phyloP scores from a whole-genome alignment of 1,140 invertebrate genomes.

The Calephelis nemesis region DNA sequence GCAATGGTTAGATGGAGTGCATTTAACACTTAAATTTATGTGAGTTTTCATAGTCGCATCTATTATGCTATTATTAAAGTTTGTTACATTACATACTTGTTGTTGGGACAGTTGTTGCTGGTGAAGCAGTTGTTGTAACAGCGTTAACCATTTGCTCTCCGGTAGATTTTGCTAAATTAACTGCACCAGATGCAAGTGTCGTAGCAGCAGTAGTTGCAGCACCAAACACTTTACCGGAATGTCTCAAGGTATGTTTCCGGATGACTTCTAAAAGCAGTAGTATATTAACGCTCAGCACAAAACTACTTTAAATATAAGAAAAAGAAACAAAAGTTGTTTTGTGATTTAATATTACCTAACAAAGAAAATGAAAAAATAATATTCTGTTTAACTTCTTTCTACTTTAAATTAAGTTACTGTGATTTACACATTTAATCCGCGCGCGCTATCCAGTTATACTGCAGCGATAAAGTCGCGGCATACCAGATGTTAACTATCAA shows the following conservation, averaged over 20 bases:
- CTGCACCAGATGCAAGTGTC: conserved; percentile 70
- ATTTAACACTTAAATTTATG: conserved; percentile 7
- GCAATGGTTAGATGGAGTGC: conserved; percentile 44
- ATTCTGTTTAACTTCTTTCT: too few species aligned
- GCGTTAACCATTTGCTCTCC: conserved; percentile 74
- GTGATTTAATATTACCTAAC: too few species aligned
- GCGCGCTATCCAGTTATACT: too few species aligned
- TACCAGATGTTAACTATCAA: too few species aligned
- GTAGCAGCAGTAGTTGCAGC: conserved; percentile 62
- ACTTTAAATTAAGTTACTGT: too few species aligned
- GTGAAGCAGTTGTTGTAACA: conserved; percentile 72
- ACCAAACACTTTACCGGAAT: conserved; percentile 71
- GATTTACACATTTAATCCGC: too few species aligned
- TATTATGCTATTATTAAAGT: not conserved
- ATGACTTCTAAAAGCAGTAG: conserved; percentile 56
- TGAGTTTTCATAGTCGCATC: not conserved
- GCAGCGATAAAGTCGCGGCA: too few species aligned
- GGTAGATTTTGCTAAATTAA: conserved; percentile 66
- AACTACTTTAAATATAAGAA: too few species aligned
- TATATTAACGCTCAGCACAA: too few species aligned
- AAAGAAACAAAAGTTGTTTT: too few species aligned
- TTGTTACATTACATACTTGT: conserved; percentile 58
- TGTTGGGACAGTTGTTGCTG: conserved; percentile 68
- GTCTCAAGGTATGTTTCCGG: conserved; percentile 70
- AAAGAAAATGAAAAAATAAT: too few species aligned